These are phyloP conservation scores for Dinocampus coccinellae DNA, from an alignment of 2,888 invertebrate species.

Conservation along the genomic window DNA sequence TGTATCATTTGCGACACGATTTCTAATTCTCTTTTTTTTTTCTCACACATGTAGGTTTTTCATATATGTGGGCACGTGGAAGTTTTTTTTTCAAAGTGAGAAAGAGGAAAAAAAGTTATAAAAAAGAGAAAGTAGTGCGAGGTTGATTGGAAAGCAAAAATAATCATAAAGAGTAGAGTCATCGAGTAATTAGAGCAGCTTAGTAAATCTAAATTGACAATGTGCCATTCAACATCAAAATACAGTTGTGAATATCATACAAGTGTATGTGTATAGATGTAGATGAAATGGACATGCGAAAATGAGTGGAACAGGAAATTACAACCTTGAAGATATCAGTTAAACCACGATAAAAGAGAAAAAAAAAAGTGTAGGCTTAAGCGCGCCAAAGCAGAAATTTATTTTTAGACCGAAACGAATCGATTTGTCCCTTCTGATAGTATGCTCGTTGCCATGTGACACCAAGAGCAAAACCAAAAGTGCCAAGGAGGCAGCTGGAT, in stretches of 20 bases:
- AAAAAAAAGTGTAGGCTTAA: constrained; percentile 33
- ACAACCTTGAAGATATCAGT: constrained; percentile 8
- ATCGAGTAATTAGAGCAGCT: neutral
- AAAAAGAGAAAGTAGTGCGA: too few relatives aligned
- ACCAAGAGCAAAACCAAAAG: constrained; percentile 13
- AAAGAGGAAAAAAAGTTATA: neutral
- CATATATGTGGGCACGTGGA: too few relatives aligned
- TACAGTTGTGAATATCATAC: too few relatives aligned
- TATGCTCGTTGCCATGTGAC: constrained; percentile 5
- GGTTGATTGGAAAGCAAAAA: neutral
- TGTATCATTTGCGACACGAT: neutral
- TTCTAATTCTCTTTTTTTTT: neutral
- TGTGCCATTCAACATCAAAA: neutral
- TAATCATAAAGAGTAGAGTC: constrained; percentile 35
- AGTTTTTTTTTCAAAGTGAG: too few relatives aligned
- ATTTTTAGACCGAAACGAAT: constrained; percentile 58
- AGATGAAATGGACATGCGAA: too few relatives aligned
- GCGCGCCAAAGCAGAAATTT: constrained; percentile 43
- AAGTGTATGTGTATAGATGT: too few relatives aligned
- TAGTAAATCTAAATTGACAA: neutral
- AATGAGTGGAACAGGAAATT: neutral
- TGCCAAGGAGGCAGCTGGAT: constrained; percentile 10
- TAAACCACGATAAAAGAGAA: constrained; percentile 11
- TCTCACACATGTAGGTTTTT: too few relatives aligned
- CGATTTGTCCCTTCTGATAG: constrained; percentile 54